Percentiles rank a stretch among this genome's conserved stretches.
These are phyloP conservation scores for Periophthalmodon schlosseri DNA, from an alignment of 2,113 vertebrate genomes.

Conservation along the genomic window DNA sequence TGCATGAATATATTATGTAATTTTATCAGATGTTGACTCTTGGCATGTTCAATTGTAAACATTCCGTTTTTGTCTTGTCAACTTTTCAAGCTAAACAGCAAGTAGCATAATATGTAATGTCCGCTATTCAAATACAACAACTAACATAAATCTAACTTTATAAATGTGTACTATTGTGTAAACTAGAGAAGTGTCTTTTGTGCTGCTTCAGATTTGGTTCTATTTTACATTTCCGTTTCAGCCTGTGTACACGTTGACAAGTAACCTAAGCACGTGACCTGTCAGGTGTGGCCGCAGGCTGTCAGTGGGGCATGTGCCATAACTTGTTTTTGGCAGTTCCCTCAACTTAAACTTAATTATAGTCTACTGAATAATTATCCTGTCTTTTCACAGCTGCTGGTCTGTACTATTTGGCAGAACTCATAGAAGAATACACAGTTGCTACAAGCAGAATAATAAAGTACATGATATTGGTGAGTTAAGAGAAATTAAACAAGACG, in stretches of 20 bases:
- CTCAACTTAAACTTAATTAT: neutral
- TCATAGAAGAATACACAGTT: constrained; percentile 96
- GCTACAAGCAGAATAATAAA: constrained; percentile 94
- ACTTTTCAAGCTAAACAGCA: neutral
- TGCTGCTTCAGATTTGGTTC: neutral
- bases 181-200: neutral
- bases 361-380: neutral
- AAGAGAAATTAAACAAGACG: neutral
- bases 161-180: neutral
- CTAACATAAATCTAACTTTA: neutral
- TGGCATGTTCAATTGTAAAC: neutral
- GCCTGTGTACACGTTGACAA: constrained; percentile 28
- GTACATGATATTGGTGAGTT: constrained; percentile 96
- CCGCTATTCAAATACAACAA: neutral
- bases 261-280: constrained; percentile 40
- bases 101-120: neutral
- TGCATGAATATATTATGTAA: neutral
- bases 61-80: neutral
- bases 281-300: constrained; percentile 7
- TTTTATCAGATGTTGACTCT: neutral
- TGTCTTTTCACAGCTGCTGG: constrained; percentile 82
- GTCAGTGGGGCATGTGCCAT: neutral
- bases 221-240: neutral
- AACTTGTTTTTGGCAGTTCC: neutral
- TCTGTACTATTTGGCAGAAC: constrained; percentile 93